Evolutionary conservation across 2,113 vertebrate species (phyloP).

Genomic region (Gavia stellata): DNA sequence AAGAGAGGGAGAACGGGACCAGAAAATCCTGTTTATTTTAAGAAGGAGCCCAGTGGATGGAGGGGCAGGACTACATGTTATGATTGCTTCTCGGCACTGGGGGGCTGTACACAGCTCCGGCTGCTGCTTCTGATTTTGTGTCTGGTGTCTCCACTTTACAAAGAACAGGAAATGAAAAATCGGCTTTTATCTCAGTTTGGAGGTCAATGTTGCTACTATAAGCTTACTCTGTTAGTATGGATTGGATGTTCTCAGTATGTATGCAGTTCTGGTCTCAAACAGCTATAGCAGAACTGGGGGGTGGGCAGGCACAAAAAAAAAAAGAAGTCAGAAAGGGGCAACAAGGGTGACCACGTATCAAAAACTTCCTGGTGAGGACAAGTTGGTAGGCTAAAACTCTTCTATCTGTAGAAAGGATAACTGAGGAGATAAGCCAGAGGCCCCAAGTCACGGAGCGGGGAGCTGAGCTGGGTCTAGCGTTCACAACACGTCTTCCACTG

Average conservation of each 20-base stretch:
- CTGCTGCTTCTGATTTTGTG: background rate
- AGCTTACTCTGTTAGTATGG: background rate
- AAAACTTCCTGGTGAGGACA: background rate
- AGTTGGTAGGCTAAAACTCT: background rate
- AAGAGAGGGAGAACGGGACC: background rate
- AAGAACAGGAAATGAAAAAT: background rate
- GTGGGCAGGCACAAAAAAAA: no score
- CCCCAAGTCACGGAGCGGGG: background rate
- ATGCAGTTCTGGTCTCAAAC: background rate
- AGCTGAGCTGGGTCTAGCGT: background rate
- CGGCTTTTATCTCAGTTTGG: background rate
- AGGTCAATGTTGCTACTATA: background rate
- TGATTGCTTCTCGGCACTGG: background rate
- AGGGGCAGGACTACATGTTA: background rate
- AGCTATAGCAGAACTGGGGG: background rate
- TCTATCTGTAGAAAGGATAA: background rate
- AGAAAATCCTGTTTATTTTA: background rate
- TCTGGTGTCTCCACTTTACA: background rate
- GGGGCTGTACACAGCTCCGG: background rate
- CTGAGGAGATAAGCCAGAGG: background rate
- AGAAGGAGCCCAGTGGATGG: background rate
- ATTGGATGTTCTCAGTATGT: background rate
- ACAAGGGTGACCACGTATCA: background rate
- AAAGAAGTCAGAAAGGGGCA: background rate
- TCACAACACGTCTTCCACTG: background rate